Evolutionary conservation across 2,113 vertebrate genomes (phyloP).

Genomic region (Formicarius rufipectus): DNA sequence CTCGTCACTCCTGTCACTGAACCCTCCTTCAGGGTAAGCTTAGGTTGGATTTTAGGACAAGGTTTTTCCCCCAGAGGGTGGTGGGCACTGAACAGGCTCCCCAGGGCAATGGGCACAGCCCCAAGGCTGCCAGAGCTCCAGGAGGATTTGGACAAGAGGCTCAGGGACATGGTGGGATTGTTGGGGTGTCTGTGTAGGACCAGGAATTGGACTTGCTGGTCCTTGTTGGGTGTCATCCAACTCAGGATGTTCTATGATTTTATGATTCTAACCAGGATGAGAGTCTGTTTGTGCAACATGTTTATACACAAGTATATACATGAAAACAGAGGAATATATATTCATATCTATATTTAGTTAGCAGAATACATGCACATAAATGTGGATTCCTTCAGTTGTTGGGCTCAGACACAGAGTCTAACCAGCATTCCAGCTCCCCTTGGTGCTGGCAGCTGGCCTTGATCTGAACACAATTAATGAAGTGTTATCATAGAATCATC

Average conservation of each 20-base stretch:
- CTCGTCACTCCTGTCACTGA: neutral
- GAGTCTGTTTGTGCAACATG: neutral
- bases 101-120: neutral
- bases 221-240: neutral
- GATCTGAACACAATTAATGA: neutral
- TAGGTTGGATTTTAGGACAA: neutral
- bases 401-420: neutral
- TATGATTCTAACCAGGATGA: neutral
- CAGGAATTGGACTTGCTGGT: neutral
- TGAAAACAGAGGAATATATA: neutral
- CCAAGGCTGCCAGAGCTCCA: neutral
- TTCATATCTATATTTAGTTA: neutral
- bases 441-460: neutral
- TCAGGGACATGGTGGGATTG: neutral
- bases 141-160: fast-evolving
- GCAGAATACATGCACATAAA: neutral
- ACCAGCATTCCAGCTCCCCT: neutral
- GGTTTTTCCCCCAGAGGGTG: neutral
- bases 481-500: neutral
- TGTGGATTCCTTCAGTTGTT: neutral
- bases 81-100: neutral
- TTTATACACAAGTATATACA: neutral
- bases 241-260: neutral
- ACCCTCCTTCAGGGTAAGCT: neutral
- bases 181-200: neutral